A percentile compares a stretch with the other conserved stretches of the same genome.
phyloP scores from a whole-genome alignment of 2,113 vertebrate genomes.

The Xenotilapia flavipinnis region DNA sequence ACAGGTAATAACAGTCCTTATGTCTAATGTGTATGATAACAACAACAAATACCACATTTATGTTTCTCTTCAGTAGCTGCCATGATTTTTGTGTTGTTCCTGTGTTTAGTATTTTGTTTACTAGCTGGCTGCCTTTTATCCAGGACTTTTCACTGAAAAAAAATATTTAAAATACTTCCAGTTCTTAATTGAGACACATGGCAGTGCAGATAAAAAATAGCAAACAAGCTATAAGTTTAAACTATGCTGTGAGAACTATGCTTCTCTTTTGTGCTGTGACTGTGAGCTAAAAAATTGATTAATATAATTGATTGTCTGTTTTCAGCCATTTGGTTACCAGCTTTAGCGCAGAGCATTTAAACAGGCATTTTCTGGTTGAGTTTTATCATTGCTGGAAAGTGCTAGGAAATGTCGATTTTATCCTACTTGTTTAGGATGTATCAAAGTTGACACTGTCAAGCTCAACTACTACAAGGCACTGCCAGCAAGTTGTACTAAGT shows the following conservation, averaged over 20 bases:
- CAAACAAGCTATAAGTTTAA: not conserved
- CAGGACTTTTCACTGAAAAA: not conserved
- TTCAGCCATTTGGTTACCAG: not conserved
- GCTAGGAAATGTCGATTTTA: not conserved
- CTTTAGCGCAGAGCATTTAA: not conserved
- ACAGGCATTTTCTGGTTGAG: not conserved
- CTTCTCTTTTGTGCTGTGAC: not conserved
- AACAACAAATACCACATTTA: not conserved
- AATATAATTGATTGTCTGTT: not conserved
- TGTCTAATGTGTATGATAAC: not conserved
- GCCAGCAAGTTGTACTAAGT: not conserved
- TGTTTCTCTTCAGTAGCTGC: not conserved
- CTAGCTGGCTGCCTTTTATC: not conserved
- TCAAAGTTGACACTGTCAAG: not conserved
- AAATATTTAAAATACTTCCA: not conserved
- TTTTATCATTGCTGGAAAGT: not conserved
- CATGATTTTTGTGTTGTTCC: not conserved
- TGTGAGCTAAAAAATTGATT: not conserved
- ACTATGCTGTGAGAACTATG: not conserved
- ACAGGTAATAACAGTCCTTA: not conserved
- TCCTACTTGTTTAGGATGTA: not conserved
- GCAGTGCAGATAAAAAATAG: not conserved
- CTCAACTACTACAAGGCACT: accelerated
- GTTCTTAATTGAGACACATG: not conserved
- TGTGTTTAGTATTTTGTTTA: not conserved